A percentile compares a stretch with the other conserved stretches of the same genome.
Evolutionary conservation across 1,140 invertebrate genomes (phyloP).

Genomic region (Nasonia vitripennis): DNA sequence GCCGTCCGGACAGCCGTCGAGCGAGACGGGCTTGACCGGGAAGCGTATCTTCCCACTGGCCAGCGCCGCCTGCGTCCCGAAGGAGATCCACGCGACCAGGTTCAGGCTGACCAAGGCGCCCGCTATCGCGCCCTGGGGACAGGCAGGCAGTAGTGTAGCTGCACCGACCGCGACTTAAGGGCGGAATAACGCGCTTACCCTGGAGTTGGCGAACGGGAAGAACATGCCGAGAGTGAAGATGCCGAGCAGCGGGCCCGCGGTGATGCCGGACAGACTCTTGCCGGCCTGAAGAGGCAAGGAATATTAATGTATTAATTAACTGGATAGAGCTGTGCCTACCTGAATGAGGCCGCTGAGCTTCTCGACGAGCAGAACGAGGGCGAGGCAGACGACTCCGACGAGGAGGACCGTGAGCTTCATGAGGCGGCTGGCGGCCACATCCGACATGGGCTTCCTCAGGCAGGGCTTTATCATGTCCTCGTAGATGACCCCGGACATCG

Average conservation of each 20-base stretch:
- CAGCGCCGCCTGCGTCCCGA: constrained; percentile 88
- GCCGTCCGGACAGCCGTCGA: constrained; percentile 77
- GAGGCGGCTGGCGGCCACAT: constrained; percentile 79
- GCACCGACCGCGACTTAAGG: too few species aligned
- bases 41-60: constrained; percentile 78
- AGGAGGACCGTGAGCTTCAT: constrained; percentile 83
- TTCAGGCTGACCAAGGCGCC: constrained; percentile 83
- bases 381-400: constrained; percentile 79
- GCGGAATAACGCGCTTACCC: constrained; percentile 69
- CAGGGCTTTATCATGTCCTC: constrained; percentile 85
- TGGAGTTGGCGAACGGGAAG: constrained; percentile 82
- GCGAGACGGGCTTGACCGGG: constrained; percentile 77
- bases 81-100: constrained; percentile 88
- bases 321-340: too few species aligned
- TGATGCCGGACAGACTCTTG: constrained; percentile 81
- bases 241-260: constrained; percentile 84
- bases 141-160: too few species aligned
- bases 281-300: too few species aligned
- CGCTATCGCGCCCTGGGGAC: constrained; percentile 83
- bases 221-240: constrained; percentile 88
- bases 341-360: constrained; percentile 81
- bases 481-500: constrained; percentile 87
- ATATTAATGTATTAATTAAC: too few species aligned
- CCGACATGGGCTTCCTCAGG: constrained; percentile 78
- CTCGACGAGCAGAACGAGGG: constrained; percentile 82